Evolutionary conservation across 2,888 invertebrate species (phyloP).

Genomic region (Pollenia angustigena): DNA sequence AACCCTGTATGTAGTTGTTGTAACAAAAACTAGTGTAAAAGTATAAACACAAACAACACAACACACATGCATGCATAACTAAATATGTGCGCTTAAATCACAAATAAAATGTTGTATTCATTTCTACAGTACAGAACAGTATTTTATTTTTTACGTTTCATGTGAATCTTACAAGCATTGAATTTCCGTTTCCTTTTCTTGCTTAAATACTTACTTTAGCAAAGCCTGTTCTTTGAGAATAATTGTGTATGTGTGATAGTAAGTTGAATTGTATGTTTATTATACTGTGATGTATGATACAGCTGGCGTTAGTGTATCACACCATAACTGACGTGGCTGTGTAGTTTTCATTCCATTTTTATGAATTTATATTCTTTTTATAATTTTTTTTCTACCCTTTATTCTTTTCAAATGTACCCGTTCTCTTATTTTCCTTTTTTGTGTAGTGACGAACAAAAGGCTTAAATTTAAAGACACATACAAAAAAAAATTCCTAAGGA

Average conservation of each 20-base stretch:
- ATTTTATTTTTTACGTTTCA: slow-evolving; percentile 15
- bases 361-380: neutral
- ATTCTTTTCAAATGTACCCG: neutral
- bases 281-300: slow-evolving; percentile 4
- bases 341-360: neutral
- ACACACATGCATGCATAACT: neutral
- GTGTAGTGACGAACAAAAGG: slow-evolving; percentile 42
- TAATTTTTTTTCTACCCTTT: neutral
- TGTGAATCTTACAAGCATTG: slow-evolving; percentile 62
- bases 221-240: slow-evolving; percentile 7
- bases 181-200: slow-evolving; percentile 70
- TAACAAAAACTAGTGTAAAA: neutral
- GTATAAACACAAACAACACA: too few species aligned
- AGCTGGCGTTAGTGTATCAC: neutral
- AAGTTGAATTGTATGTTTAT: slow-evolving; percentile 18
- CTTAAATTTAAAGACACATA: slow-evolving; percentile 62
- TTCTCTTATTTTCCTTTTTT: slow-evolving; percentile 1
- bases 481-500: slow-evolving; percentile 62
- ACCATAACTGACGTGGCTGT: slow-evolving; percentile 12
- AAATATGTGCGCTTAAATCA: neutral
- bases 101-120: neutral
- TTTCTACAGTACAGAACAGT: neutral
- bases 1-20: slow-evolving; percentile 5
- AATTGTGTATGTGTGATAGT: neutral
- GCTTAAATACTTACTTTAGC: slow-evolving; percentile 50